Conservation (phyloP, 2,888 invertebrate genomes). For the Nemurella pictetii region DNA sequence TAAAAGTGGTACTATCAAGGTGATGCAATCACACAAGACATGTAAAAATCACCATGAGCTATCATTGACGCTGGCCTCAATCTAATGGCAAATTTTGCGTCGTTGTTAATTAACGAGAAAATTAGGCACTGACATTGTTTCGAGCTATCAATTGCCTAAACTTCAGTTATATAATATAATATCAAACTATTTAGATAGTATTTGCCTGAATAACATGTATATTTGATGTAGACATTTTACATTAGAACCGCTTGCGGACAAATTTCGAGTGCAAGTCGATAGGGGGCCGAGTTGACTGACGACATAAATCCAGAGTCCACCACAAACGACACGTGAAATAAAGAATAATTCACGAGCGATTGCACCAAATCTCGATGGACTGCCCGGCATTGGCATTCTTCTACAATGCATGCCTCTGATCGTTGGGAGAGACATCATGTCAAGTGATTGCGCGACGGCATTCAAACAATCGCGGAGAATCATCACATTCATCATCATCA, state of each 20-base stretch:
- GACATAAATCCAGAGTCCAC: background rate
- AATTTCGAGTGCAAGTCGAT: background rate
- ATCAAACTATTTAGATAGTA: background rate
- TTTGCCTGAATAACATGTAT: background rate
- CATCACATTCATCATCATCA: background rate
- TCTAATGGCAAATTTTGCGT: too few species aligned
- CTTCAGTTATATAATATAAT: background rate
- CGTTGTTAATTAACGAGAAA: background rate
- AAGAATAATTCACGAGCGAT: background rate
- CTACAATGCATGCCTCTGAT: background rate
- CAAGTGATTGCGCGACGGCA: too few species aligned
- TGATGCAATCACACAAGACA: background rate
- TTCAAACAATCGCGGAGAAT: background rate
- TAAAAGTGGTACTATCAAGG: background rate
- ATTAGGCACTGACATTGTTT: background rate
- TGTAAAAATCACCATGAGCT: background rate
- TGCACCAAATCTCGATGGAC: background rate
- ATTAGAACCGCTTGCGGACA: background rate
- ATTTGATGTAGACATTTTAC: background rate
- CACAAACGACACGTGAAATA: background rate
- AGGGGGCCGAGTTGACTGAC: background rate
- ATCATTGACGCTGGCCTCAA: too few species aligned
- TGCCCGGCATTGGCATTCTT: background rate
- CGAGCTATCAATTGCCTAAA: background rate
- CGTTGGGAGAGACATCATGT: background rate